A percentile compares a stretch with the other conserved stretches of the same genome.
These are phyloP conservation scores for Drosophila nr. fundita DNA, from an alignment of 2,888 invertebrate species.

Conservation along the genomic window DNA sequence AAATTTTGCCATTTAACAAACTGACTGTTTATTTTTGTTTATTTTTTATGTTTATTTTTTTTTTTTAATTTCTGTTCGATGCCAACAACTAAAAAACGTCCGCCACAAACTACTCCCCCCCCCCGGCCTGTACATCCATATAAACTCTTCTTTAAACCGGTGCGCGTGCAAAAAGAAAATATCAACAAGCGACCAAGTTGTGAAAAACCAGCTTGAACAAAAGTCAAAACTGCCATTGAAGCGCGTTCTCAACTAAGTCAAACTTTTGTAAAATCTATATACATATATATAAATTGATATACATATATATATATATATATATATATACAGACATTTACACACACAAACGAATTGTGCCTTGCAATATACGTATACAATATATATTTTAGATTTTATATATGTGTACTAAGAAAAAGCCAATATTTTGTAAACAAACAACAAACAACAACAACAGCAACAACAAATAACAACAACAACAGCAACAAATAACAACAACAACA, in stretches of 20 bases:
- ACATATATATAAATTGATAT: slow-evolving; percentile 7
- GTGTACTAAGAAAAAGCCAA: slow-evolving; percentile 33
- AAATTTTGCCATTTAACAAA: slow-evolving; percentile 61
- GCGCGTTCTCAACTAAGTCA: slow-evolving; percentile 77
- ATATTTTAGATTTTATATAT: slow-evolving; percentile 24
- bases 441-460: too few species aligned
- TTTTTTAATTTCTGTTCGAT: slow-evolving; percentile 5
- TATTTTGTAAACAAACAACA: slow-evolving; percentile 39
- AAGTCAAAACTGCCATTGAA: slow-evolving; percentile 76
- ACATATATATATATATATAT: neutral
- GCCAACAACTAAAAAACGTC: neutral
- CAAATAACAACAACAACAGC: slow-evolving; percentile 12
- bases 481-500: slow-evolving; percentile 16
- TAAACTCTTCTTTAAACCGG: slow-evolving; percentile 23
- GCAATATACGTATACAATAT: slow-evolving; percentile 43
- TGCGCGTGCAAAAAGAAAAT: slow-evolving; percentile 32
- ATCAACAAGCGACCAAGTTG: slow-evolving; percentile 8
- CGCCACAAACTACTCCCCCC: neutral
- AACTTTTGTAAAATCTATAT: slow-evolving; percentile 41
- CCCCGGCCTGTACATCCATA: slow-evolving; percentile 1
- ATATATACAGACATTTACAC: slow-evolving; percentile 33
- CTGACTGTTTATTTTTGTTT: slow-evolving; percentile 35
- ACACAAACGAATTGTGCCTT: slow-evolving; percentile 70
- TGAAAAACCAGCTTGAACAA: slow-evolving; percentile 48
- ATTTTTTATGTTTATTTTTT: neutral